Conservation (phyloP, 2,888 invertebrate species). For the Strigamia crassipes region DNA sequence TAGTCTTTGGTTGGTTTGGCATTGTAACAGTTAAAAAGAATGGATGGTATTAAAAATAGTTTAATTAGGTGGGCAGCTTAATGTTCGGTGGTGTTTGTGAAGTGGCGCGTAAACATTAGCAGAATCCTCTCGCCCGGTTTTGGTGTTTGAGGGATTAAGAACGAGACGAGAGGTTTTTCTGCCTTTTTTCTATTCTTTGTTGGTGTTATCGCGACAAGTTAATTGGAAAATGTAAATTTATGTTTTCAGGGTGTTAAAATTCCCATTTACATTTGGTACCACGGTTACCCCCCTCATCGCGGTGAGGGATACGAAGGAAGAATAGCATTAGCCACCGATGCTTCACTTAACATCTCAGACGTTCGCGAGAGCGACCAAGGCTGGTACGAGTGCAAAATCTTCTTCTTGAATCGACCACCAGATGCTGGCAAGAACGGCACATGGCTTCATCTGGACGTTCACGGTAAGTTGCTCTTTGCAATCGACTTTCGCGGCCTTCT, state of each 20-base stretch:
- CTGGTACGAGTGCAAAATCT: constrained; percentile 95
- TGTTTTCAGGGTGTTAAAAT: constrained; percentile 84
- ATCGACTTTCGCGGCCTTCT: not conserved
- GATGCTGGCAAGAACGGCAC: constrained; percentile 87
- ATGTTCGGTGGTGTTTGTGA: constrained; percentile 1
- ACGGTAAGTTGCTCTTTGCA: constrained; percentile 67
- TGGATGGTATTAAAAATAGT: not conserved
- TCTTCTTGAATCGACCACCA: constrained; percentile 91
- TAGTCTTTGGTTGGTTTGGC: too few relatives aligned
- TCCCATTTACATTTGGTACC: constrained; percentile 98
- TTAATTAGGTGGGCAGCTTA: constrained; percentile 39
- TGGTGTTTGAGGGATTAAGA: constrained; percentile 18
- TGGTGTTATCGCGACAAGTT: not conserved
- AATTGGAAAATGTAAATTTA: not conserved
- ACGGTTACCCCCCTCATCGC: constrained; percentile 95
- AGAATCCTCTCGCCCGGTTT: constrained; percentile 4
- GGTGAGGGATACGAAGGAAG: constrained; percentile 92
- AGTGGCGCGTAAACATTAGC: constrained; percentile 33
- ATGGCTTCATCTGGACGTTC: constrained; percentile 97
- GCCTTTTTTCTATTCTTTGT: not conserved
- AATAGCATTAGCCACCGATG: constrained; percentile 85
- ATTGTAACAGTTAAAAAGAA: too few relatives aligned
- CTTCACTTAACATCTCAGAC: constrained; percentile 93
- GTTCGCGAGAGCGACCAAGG: constrained; percentile 92
- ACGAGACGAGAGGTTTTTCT: not conserved